These are phyloP conservation scores for Caenorhabditis plicata DNA, from an alignment of 2,888 invertebrate genomes.

Conservation along the genomic window DNA sequence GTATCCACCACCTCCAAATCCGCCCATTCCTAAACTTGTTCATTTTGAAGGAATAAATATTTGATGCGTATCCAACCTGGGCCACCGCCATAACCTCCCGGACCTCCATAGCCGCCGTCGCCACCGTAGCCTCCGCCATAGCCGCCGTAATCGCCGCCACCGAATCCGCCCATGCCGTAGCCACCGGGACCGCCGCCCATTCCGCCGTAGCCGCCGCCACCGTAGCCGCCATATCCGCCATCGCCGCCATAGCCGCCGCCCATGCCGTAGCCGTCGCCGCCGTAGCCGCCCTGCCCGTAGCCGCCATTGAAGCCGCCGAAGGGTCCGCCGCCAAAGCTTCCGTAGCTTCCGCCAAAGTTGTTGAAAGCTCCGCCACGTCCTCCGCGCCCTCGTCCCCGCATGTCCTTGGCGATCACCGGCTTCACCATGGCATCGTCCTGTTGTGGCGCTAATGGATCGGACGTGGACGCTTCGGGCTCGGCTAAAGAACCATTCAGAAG, in stretches of 20 bases:
- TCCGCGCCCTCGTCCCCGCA: constrained; percentile 11
- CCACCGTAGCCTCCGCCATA: constrained; percentile 29
- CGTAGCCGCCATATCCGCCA: constrained; percentile 20
- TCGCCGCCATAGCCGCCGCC: constrained; percentile 9
- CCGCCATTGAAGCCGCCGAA: constrained; percentile 32
- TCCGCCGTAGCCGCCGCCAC: constrained; percentile 33
- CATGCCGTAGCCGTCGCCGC: constrained; percentile 10
- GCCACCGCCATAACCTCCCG: constrained; percentile 16
- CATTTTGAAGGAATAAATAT: no score
- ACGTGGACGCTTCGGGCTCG: background rate
- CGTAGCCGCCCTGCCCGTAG: constrained; percentile 27
- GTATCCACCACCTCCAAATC: constrained; percentile 15
- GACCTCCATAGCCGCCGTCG: constrained; percentile 11
- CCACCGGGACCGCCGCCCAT: constrained; percentile 32
- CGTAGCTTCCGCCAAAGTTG: constrained; percentile 16
- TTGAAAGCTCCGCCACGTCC: constrained; percentile 16
- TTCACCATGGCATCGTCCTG: constrained; percentile 11
- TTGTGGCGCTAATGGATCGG: constrained; percentile 10
- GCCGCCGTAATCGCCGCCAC: constrained; percentile 9
- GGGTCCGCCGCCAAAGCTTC: constrained; percentile 21
- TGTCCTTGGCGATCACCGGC: constrained; percentile 20
- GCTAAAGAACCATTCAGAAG: no score
- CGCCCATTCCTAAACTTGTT: constrained; percentile 16
- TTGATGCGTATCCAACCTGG: constrained; percentile 7
- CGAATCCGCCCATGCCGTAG: constrained; percentile 20